phyloP scores from a whole-genome alignment of 2,797 vertebrate species.

The Sardinella longiceps region DNA sequence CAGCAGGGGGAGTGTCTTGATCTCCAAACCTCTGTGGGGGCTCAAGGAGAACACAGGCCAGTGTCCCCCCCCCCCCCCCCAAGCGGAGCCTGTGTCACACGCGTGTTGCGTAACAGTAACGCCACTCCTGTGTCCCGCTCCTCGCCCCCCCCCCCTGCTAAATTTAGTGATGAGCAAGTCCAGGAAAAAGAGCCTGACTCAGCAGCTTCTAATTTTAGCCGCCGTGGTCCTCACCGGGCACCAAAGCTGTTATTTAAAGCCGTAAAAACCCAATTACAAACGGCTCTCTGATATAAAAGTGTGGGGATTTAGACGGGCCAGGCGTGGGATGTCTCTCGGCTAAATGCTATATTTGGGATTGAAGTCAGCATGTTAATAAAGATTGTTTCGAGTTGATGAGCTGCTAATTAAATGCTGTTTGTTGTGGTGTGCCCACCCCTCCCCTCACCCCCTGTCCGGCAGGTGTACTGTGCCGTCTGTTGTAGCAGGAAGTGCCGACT shows the following conservation, averaged over 20 bases:
- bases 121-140: not conserved
- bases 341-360: not conserved
- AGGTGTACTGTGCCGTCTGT: constrained; percentile 93
- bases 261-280: constrained; percentile 15
- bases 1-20: not conserved
- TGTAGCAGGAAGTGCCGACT: constrained; percentile 92
- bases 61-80: too few species aligned
- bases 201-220: constrained; percentile 56
- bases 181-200: constrained; percentile 55
- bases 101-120: not conserved
- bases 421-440: constrained; percentile 17
- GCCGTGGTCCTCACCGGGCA: not conserved
- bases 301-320: not conserved
- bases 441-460: constrained; percentile 43
- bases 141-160: constrained; percentile 34
- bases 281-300: not conserved
- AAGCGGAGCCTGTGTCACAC: not conserved
- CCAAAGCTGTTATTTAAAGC: not conserved
- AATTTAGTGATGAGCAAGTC: constrained; percentile 52
- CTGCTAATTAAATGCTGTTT: constrained; percentile 6
- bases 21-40: not conserved
- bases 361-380: constrained; percentile 5
- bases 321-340: not conserved
- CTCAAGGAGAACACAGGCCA: not conserved
- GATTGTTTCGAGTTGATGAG: not conserved